Percentiles rank a stretch among this genome's conserved stretches.
Evolutionary conservation across 1,140 invertebrate genomes (phyloP).

Genomic region (Bombyx mori): DNA sequence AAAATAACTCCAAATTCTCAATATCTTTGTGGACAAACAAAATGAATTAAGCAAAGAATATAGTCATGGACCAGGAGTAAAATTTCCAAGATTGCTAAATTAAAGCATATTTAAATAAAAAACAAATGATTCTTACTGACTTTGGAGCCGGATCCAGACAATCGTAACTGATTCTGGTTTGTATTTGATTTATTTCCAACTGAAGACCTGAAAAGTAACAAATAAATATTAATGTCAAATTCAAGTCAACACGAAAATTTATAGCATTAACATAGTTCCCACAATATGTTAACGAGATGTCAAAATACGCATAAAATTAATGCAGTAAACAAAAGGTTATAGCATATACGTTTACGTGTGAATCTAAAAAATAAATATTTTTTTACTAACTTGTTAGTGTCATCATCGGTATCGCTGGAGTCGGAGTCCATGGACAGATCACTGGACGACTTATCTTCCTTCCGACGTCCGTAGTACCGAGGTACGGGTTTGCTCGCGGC

Average conservation of each 20-base stretch:
- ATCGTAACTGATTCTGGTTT: constrained; percentile 73
- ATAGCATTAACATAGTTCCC: neutral
- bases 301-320: neutral
- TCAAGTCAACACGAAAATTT: neutral
- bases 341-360: no score
- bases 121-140: constrained; percentile 93
- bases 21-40: neutral
- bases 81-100: constrained; percentile 34
- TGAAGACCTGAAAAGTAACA: constrained; percentile 51
- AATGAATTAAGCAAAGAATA: constrained; percentile 1
- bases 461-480: constrained; percentile 61
- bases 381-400: constrained; percentile 48
- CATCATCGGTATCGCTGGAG: constrained; percentile 41
- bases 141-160: constrained; percentile 88
- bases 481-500: constrained; percentile 32
- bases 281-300: neutral
- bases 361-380: neutral
- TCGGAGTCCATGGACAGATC: constrained; percentile 60
- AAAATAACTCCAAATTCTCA: neutral
- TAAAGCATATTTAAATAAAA: constrained; percentile 53
- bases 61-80: neutral
- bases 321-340: neutral
- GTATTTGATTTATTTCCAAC: constrained; percentile 65
- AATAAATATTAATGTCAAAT: constrained; percentile 4
- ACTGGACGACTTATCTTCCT: constrained; percentile 64